Conservation (phyloP, 1,140 invertebrate species). For the Temnothorax nylanderi region DNA sequence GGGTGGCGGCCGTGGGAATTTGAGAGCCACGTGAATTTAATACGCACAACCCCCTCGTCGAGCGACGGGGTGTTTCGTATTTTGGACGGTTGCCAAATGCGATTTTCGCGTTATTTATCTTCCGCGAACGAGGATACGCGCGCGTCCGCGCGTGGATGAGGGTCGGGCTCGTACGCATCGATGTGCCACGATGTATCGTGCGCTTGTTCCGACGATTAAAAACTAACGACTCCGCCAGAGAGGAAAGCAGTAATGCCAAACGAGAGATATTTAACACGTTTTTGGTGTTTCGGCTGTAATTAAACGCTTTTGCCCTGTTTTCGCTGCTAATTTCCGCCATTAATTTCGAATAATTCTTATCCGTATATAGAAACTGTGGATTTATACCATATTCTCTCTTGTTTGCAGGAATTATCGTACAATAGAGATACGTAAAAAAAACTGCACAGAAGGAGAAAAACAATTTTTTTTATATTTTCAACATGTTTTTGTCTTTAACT, state of each 20-base stretch:
- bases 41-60: not conserved
- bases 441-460: not conserved
- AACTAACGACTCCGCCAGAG: constrained; percentile 27
- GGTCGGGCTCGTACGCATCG: not conserved
- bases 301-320: constrained; percentile 32
- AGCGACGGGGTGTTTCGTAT: constrained; percentile 36
- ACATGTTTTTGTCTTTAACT: constrained; percentile 2
- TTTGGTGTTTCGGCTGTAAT: constrained; percentile 12
- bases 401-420: not conserved
- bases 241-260: constrained; percentile 16
- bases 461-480: not conserved
- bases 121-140: not conserved
- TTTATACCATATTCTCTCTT: not conserved
- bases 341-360: constrained; percentile 44
- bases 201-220: constrained; percentile 49
- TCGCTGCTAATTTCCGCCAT: constrained; percentile 38
- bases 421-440: not conserved
- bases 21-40: constrained; percentile 33
- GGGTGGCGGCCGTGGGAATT: constrained; percentile 33
- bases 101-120: constrained; percentile 61
- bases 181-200: constrained; percentile 1
- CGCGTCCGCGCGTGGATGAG: not conserved
- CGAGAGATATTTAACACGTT: constrained; percentile 52
- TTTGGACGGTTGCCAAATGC: constrained; percentile 50
- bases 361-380: not conserved